A percentile compares a stretch with the other conserved stretches of the same genome.
Conservation (phyloP, 2,888 invertebrate genomes). For the Dascillus cervinus region DNA sequence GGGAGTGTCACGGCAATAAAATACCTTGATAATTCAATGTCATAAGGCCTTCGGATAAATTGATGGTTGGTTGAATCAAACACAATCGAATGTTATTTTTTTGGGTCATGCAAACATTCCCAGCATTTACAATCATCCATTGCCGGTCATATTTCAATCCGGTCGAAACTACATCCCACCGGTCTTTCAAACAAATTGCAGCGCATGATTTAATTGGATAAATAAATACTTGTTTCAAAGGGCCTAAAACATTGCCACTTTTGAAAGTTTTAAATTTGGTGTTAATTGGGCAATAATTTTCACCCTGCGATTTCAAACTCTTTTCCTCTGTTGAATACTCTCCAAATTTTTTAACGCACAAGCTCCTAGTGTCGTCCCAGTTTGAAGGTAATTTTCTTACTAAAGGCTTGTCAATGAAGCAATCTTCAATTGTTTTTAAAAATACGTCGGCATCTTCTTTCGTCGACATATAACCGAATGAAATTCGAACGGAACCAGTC, state of each 20-base stretch:
- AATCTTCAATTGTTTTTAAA: slow-evolving; percentile 64
- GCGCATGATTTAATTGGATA: slow-evolving; percentile 92
- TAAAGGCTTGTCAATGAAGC: slow-evolving; percentile 56
- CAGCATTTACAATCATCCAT: slow-evolving; percentile 85
- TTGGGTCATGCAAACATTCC: slow-evolving; percentile 81
- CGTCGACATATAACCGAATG: slow-evolving; percentile 88
- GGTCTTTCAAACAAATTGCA: slow-evolving; percentile 55
- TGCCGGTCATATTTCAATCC: slow-evolving; percentile 85
- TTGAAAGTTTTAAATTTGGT: background rate
- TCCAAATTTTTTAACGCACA: background rate
- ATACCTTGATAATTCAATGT: slow-evolving; percentile 55
- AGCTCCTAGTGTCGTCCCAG: background rate
- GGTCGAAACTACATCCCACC: slow-evolving; percentile 66
- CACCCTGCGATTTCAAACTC: background rate
- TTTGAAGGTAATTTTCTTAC: slow-evolving; percentile 31
- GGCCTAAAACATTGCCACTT: slow-evolving; percentile 13
- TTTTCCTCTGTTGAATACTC: background rate
- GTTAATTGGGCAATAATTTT: background rate
- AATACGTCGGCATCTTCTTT: slow-evolving; percentile 63
- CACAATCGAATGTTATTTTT: slow-evolving; percentile 77
- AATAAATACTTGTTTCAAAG: slow-evolving; percentile 45
- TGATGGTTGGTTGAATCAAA: slow-evolving; percentile 64
- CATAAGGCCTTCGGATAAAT: slow-evolving; percentile 50
- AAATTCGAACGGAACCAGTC: slow-evolving; percentile 86
- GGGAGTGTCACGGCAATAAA: background rate